Conservation (phyloP, 2,888 invertebrate species). For the Alcis repandata region DNA sequence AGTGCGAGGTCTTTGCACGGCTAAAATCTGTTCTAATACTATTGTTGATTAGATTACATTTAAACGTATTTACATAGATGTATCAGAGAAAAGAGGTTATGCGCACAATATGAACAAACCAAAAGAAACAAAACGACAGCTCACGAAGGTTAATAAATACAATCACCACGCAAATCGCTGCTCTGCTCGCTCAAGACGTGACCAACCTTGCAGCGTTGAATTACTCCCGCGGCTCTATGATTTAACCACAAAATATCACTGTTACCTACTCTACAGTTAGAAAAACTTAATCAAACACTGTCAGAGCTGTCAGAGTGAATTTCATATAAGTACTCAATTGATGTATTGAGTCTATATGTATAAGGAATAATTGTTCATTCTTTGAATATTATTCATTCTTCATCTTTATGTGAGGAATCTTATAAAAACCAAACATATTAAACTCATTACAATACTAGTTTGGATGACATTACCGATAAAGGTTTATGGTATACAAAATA, state of each 20-base stretch:
- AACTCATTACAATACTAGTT: conserved; percentile 29
- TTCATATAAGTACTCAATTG: conserved; percentile 29
- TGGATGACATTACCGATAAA: conserved; percentile 36
- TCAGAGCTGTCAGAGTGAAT: conserved; percentile 29
- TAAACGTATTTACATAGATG: no score
- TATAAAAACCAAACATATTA: conserved; percentile 25
- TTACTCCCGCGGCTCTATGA: conserved; percentile 53
- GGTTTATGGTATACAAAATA: conserved; percentile 36
- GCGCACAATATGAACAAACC: conserved; percentile 13
- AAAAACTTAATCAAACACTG: conserved; percentile 37
- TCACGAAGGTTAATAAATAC: conserved; percentile 68
- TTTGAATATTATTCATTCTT: conserved; percentile 8
- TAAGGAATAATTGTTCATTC: conserved; percentile 20
- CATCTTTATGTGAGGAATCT: conserved; percentile 14
- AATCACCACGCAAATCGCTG: conserved; percentile 62
- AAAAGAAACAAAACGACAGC: conserved; percentile 47
- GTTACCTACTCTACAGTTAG: conserved; percentile 32
- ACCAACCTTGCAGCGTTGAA: conserved; percentile 63
- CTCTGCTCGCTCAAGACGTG: conserved; percentile 58
- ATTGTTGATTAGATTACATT: no score
- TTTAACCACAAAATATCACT: conserved; percentile 53
- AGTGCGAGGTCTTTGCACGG: background rate
- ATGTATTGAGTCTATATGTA: conserved; percentile 34
- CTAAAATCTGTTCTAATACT: background rate
- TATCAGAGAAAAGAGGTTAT: background rate